Base-by-base conservation (phyloP, 2,113 vertebrate species). In the Tetrao urogallus region DNA sequence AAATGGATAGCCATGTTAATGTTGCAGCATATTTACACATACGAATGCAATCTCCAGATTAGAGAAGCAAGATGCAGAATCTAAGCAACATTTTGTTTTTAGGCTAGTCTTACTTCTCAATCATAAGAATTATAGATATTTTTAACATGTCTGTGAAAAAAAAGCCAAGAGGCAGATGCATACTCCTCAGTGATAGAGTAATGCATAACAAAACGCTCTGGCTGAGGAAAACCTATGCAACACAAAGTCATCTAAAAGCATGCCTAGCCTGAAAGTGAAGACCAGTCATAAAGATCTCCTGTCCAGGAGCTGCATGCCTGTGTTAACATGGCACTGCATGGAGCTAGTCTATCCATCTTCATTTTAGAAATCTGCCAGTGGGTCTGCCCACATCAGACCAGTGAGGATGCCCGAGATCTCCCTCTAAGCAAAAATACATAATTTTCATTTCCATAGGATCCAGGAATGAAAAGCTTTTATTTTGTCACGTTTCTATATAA, bases 281-380 rank as follows among this genome's bases (percentile, higher is more conserved):
- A 28, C 5, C 0, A 0, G 7, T 17, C 3, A 0, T 13, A 45
- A 13, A 2, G 3, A 28, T 63, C 4, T 1, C 54, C 19, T 21
- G 7, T 17, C 11, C 4, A 0, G 15, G 66, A 38, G 7, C 25
- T 42, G 12, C n/a, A 5, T 24, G 28, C 28, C n/a, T 27, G 42
- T 40, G 32, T 34, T 45, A 24, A 40, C 27, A 2, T 8, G 11
- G 28, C 43, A 8, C 17, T 30, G 13, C 8, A 3, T 8, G 13
- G 21, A 27, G 30, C 7, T 19, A 14, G 28, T 4, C 52, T 40
- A 20, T 2, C 32, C 34, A 11, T 50, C 70, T 56, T 40, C 2
- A 0, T 50, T 73, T 15, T 20, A 38, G 38, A 66, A 25, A 18
- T 71, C 70, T 43, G 57, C 10, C 16, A 66, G 40, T 32, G 11